These are phyloP conservation scores for Lycodopsis pacificus DNA, from an alignment of 2,797 vertebrate genomes.

Conservation along the genomic window DNA sequence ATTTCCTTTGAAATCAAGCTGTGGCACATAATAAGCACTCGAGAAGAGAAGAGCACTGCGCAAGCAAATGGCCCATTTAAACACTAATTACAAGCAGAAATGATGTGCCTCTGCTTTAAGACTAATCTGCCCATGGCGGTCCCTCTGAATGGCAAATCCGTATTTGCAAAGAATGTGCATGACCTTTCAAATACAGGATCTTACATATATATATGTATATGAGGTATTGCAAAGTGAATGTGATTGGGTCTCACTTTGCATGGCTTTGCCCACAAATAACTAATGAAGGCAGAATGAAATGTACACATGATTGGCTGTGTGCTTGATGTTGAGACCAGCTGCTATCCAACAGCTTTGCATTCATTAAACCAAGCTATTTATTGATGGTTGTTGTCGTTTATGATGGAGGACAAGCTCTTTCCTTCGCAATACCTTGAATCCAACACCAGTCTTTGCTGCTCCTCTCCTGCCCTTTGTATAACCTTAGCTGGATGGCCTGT, in stretches of 20 bases:
- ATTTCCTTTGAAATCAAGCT: slow-evolving; percentile 5
- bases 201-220: background rate
- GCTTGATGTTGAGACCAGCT: background rate
- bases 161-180: slow-evolving; percentile 12
- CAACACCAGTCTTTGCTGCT: slow-evolving; percentile 17
- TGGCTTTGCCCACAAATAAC: background rate
- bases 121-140: slow-evolving; percentile 9
- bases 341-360: background rate
- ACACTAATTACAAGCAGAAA: slow-evolving; percentile 26
- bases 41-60: slow-evolving; percentile 13
- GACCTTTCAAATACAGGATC: slow-evolving; percentile 16
- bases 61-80: slow-evolving; percentile 15
- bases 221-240: slow-evolving; percentile 9
- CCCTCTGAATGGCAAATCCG: slow-evolving; percentile 23
- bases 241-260: slow-evolving; percentile 1
- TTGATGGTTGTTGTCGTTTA: background rate
- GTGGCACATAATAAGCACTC: slow-evolving; percentile 22
- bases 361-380: background rate
- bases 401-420: slow-evolving; percentile 2
- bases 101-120: slow-evolving; percentile 17
- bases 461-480: slow-evolving; percentile 64
- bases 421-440: slow-evolving; percentile 26
- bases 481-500: slow-evolving; percentile 68
- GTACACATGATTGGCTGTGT: background rate
- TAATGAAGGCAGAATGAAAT: background rate